Evolutionary conservation across 1,140 invertebrate genomes (phyloP).

Genomic region (Eulimnadia texana): DNA sequence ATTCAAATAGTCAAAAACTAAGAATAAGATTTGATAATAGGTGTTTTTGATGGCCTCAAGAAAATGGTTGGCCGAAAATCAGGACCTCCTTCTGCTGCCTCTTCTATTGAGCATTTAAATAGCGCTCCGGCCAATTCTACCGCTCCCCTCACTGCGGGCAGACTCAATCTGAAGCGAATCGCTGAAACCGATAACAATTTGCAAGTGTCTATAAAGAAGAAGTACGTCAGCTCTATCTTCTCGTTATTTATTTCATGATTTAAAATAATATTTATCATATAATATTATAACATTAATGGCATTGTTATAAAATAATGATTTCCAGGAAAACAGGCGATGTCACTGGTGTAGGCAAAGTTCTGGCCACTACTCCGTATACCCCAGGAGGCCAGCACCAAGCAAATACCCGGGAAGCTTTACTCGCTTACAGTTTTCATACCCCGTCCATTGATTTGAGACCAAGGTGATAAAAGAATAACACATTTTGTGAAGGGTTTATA

Average conservation of each 20-base stretch:
- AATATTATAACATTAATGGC: not conserved
- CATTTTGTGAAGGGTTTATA: too few species aligned
- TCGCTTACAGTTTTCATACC: too few species aligned
- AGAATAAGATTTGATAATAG: too few species aligned
- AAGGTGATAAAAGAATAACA: too few species aligned
- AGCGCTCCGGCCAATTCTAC: slow-evolving; percentile 37
- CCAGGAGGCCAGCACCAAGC: too few species aligned
- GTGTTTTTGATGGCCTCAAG: slow-evolving; percentile 57
- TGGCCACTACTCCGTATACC: too few species aligned
- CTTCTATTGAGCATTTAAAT: slow-evolving; percentile 23
- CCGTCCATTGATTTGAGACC: too few species aligned
- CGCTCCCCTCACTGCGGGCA: slow-evolving; percentile 29
- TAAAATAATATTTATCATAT: not conserved
- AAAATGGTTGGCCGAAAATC: slow-evolving; percentile 46
- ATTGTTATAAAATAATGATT: too few species aligned
- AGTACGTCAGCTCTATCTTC: slow-evolving; percentile 29
- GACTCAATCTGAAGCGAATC: slow-evolving; percentile 5
- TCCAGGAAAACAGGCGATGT: too few species aligned
- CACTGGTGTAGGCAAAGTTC: too few species aligned
- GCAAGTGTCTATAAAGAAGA: slow-evolving; percentile 37
- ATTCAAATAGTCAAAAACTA: not conserved
- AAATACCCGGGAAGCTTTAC: too few species aligned
- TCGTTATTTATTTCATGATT: not conserved
- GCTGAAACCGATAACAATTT: slow-evolving; percentile 19
- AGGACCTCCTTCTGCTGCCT: slow-evolving; percentile 19